Evolutionary conservation across 2,113 vertebrate species (phyloP).

Genomic region (Ceyx margarethae): DNA sequence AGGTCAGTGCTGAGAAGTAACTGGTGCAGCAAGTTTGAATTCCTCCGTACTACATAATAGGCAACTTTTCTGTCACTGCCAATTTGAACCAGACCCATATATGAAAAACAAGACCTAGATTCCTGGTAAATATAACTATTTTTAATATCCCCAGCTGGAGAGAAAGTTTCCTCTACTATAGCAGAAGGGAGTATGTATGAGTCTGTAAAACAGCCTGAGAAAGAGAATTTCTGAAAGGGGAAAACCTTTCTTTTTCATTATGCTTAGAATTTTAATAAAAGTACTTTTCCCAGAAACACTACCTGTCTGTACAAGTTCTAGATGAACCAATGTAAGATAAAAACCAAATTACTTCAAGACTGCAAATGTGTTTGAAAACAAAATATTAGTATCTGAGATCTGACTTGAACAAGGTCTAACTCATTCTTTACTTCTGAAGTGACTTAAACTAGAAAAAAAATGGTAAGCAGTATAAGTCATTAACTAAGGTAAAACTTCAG

Average conservation of each 20-base stretch:
- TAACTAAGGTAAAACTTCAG: neutral
- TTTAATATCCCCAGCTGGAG: constrained; percentile 12
- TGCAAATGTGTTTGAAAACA: neutral
- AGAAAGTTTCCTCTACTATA: neutral
- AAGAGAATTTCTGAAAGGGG: neutral
- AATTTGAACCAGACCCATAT: constrained; percentile 11
- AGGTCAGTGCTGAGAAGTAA: constrained; percentile 21
- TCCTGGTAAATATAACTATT: constrained; percentile 31
- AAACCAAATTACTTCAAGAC: neutral
- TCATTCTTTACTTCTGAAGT: neutral
- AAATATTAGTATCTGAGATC: neutral
- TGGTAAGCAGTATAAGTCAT: neutral
- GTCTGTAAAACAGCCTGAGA: neutral
- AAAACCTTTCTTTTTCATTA: neutral
- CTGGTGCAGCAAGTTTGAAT: constrained; percentile 25
- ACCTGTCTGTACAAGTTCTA: neutral
- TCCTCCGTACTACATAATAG: neutral
- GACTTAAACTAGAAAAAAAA: neutral
- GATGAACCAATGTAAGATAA: neutral
- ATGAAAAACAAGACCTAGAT: constrained; percentile 15
- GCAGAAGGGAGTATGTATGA: neutral
- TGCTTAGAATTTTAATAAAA: neutral
- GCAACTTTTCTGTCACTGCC: constrained; percentile 45
- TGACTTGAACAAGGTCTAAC: neutral
- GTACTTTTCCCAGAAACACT: neutral